These are phyloP conservation scores for Ectemnius continuus DNA, from an alignment of 2,888 invertebrate genomes.

Conservation along the genomic window DNA sequence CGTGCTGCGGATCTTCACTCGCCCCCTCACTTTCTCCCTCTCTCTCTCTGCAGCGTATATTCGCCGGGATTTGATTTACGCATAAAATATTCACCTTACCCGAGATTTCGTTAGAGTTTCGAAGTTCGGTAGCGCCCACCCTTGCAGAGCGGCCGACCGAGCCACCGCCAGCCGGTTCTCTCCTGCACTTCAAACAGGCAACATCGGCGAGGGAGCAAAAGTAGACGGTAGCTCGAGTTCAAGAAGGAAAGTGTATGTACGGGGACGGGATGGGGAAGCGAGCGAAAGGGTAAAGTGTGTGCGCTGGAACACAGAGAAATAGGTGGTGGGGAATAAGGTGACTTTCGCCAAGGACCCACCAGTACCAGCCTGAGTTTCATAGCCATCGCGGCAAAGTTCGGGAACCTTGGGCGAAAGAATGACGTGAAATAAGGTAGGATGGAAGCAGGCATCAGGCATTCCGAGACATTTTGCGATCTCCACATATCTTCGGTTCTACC, in stretches of 20 bases:
- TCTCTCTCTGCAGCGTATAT: slow-evolving; percentile 38
- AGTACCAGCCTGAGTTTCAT: slow-evolving; percentile 36
- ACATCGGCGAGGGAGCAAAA: slow-evolving; percentile 14
- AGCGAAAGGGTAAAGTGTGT: slow-evolving; percentile 24
- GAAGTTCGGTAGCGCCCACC: slow-evolving; percentile 61
- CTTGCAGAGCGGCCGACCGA: slow-evolving; percentile 31
- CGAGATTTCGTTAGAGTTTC: slow-evolving; percentile 70
- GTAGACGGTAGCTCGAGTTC: slow-evolving; percentile 37
- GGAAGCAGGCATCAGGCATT: slow-evolving; percentile 27
- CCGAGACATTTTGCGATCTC: slow-evolving; percentile 50
- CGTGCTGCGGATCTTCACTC: slow-evolving; percentile 63
- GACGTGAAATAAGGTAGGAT: slow-evolving; percentile 29
- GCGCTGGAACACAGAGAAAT: slow-evolving; percentile 38
- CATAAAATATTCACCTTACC: slow-evolving; percentile 71
- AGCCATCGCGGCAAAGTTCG: slow-evolving; percentile 53
- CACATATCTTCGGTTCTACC: slow-evolving; percentile 19
- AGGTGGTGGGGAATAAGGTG: slow-evolving; percentile 34
- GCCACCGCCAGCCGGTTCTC: slow-evolving; percentile 6
- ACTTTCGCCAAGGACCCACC: slow-evolving; percentile 45
- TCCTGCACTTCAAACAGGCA: slow-evolving; percentile 41
- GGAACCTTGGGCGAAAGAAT: slow-evolving; percentile 31
- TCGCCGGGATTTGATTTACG: slow-evolving; percentile 68
- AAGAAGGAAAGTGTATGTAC: slow-evolving; percentile 49
- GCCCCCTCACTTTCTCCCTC: slow-evolving; percentile 20
- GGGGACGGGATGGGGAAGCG: slow-evolving; percentile 31